Percentiles rank a stretch among this genome's conserved stretches.
These are phyloP conservation scores for Menidia menidia DNA, from an alignment of 2,797 vertebrate genomes.

Conservation along the genomic window DNA sequence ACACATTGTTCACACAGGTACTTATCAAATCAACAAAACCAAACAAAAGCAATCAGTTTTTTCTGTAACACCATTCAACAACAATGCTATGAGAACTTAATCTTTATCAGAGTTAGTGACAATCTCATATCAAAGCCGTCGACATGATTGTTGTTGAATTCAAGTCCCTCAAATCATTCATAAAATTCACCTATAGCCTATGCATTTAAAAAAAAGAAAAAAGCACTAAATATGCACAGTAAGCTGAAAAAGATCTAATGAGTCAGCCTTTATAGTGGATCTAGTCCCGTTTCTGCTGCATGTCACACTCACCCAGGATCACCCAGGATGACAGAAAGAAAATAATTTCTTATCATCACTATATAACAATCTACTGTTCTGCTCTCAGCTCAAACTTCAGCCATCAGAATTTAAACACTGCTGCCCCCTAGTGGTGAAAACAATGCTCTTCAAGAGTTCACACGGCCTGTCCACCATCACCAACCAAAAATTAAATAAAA, in stretches of 20 bases:
- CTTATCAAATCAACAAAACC: no score
- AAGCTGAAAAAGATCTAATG: neutral
- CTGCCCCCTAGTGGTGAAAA: conserved; percentile 56
- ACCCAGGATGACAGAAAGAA: neutral
- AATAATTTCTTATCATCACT: no score
- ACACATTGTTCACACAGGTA: no score
- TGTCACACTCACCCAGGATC: neutral
- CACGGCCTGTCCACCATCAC: neutral
- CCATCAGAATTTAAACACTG: conserved; percentile 14
- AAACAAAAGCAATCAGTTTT: no score
- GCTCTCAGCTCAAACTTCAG: neutral
- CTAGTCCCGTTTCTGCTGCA: neutral
- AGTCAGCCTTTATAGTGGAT: neutral
- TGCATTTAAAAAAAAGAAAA: no score
- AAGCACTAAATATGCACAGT: neutral
- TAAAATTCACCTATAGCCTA: no score
- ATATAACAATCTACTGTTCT: neutral
- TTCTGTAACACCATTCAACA: no score
- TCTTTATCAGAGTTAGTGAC: no score
- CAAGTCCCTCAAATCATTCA: no score
- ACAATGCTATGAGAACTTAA: no score
- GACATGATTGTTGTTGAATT: no score
- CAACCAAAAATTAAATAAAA: neutral
- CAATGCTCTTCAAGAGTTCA: neutral
- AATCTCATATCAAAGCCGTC: no score